These are phyloP conservation scores for Eupithecia pulchellata DNA, from an alignment of 2,888 invertebrate species.

Conservation along the genomic window DNA sequence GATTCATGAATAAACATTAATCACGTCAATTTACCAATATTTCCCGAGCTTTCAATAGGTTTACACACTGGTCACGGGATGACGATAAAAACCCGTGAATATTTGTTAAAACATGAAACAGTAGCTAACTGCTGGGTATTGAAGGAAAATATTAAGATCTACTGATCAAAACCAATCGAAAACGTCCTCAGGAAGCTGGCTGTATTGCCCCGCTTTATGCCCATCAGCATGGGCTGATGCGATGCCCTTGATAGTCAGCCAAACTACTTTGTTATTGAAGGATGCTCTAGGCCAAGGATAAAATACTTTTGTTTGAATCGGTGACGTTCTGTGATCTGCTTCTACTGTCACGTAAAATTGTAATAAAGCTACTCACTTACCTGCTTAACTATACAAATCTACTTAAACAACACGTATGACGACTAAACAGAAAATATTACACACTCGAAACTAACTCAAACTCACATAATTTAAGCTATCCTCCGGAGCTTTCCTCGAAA, in stretches of 20 bases:
- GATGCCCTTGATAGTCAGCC: too few relatives aligned
- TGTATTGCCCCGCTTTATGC: background rate
- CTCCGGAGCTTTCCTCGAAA: background rate
- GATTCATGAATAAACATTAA: too few relatives aligned
- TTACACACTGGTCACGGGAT: too few relatives aligned
- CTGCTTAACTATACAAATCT: background rate
- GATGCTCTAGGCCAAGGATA: too few relatives aligned
- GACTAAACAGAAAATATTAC: background rate
- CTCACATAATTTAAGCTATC: background rate
- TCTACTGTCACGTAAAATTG: too few relatives aligned
- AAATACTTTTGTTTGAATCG: too few relatives aligned
- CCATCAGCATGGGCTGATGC: background rate
- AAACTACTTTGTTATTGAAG: too few relatives aligned
- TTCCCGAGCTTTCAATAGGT: too few relatives aligned
- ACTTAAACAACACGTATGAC: background rate
- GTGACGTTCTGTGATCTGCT: too few relatives aligned
- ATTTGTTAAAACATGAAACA: too few relatives aligned
- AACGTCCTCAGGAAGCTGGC: background rate
- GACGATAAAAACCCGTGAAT: too few relatives aligned
- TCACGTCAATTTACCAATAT: too few relatives aligned
- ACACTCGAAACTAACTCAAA: background rate
- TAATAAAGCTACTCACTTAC: background rate
- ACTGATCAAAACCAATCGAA: background rate
- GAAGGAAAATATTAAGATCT: background rate
- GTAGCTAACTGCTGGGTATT: background rate